phyloP scores from a whole-genome alignment of 2,888 invertebrate genomes.

The Ditylenchus weischeri region DNA sequence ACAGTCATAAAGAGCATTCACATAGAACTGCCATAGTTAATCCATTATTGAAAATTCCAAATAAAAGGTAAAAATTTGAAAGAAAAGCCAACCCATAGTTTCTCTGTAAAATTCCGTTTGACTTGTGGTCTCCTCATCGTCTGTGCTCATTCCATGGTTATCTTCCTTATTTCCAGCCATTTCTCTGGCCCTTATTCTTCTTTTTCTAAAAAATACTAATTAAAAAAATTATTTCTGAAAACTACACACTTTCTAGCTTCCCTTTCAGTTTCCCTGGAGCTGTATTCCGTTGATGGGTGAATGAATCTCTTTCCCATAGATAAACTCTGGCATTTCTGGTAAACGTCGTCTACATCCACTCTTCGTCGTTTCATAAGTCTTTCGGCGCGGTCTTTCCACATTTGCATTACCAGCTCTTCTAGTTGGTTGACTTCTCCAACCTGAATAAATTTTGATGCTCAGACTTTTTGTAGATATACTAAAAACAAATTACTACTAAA shows the following conservation, averaged over 20 bases:
- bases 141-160: slow-evolving; percentile 83
- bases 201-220: slow-evolving; percentile 27
- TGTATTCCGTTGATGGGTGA: slow-evolving; percentile 39
- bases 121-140: slow-evolving; percentile 87
- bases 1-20: too few relatives aligned
- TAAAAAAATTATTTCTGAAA: too few relatives aligned
- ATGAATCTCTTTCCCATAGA: slow-evolving; percentile 47
- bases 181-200: slow-evolving; percentile 74
- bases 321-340: slow-evolving; percentile 77
- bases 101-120: slow-evolving; percentile 63
- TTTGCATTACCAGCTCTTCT: slow-evolving; percentile 74
- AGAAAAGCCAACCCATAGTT: slow-evolving; percentile 59
- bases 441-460: background rate
- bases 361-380: slow-evolving; percentile 76
- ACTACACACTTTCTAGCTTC: slow-evolving; percentile 43
- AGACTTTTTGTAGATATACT: background rate
- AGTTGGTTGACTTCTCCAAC: slow-evolving; percentile 59
- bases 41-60: too few relatives aligned
- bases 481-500: too few relatives aligned
- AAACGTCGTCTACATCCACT: slow-evolving; percentile 88
- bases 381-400: slow-evolving; percentile 70
- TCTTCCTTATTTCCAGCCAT: slow-evolving; percentile 43
- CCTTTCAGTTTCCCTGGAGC: slow-evolving; percentile 45
- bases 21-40: too few relatives aligned
- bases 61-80: background rate